These are phyloP conservation scores for Conus ventricosus DNA, from an alignment of 1,140 invertebrate species.

Conservation along the genomic window DNA sequence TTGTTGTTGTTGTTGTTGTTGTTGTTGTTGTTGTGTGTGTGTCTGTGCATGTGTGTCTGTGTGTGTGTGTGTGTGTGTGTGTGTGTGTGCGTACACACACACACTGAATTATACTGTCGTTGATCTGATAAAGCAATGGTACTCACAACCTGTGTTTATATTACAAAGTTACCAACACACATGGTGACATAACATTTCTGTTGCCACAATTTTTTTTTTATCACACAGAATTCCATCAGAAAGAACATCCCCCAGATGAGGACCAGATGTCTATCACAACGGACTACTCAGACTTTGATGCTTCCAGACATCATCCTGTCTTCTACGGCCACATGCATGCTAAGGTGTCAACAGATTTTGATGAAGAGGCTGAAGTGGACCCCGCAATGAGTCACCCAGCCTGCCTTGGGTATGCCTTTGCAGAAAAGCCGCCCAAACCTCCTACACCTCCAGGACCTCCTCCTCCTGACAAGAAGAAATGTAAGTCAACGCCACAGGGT, in stretches of 20 bases:
- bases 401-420: slow-evolving; percentile 70
- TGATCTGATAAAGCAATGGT: not conserved
- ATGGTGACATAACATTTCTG: too few species aligned
- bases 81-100: not conserved
- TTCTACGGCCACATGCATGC: slow-evolving; percentile 72
- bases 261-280: slow-evolving; percentile 62
- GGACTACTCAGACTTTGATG: slow-evolving; percentile 71
- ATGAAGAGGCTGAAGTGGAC: slow-evolving; percentile 65
- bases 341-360: slow-evolving; percentile 55
- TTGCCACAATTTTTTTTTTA: slow-evolving; percentile 5
- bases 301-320: slow-evolving; percentile 69
- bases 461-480: slow-evolving; percentile 64
- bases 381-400: slow-evolving; percentile 67
- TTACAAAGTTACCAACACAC: not conserved
- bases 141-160: not conserved
- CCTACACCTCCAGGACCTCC: slow-evolving; percentile 58
- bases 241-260: slow-evolving; percentile 57
- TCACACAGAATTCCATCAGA: slow-evolving; percentile 57
- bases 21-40: too few species aligned
- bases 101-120: not conserved
- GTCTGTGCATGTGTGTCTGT: too few species aligned
- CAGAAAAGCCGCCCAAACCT: slow-evolving; percentile 61
- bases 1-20: too few species aligned
- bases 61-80: too few species aligned
- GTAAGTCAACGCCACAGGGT: slow-evolving; percentile 49